A percentile compares a stretch with the other conserved stretches of the same genome.
Evolutionary conservation across 2,113 vertebrate species (phyloP).

Genomic region (Gadus chalcogrammus): DNA sequence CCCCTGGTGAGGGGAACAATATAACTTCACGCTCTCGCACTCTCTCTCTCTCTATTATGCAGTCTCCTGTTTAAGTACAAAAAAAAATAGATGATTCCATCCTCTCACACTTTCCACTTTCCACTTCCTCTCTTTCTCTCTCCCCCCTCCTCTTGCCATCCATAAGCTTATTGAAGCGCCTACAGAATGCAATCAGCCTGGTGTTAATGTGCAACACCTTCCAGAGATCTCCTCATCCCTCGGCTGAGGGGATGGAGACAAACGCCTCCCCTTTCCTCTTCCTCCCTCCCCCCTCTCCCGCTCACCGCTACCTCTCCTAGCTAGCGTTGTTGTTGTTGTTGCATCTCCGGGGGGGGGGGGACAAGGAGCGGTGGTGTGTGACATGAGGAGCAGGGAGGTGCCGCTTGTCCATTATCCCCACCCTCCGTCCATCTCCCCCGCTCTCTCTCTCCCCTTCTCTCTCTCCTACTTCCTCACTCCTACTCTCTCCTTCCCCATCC

Average conservation of each 20-base stretch:
- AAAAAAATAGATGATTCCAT: constrained; percentile 56
- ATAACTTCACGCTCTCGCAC: constrained; percentile 61
- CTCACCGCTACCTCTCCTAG: constrained; percentile 30
- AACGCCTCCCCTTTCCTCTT: constrained; percentile 53
- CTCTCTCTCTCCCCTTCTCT: constrained; percentile 37
- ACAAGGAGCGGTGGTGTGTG: constrained; percentile 46
- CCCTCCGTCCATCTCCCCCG: neutral
- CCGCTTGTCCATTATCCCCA: constrained; percentile 1
- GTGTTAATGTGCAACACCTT: constrained; percentile 68
- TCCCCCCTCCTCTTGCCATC: constrained; percentile 63
- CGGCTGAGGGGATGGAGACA: constrained; percentile 66
- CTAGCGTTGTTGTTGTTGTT: neutral
- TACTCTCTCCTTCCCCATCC: constrained; percentile 33
- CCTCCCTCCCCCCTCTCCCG: constrained; percentile 63
- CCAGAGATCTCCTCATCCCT: constrained; percentile 60
- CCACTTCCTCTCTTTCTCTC: constrained; percentile 23
- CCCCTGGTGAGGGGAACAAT: constrained; percentile 35
- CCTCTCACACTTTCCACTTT: constrained; percentile 43
- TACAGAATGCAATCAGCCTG: constrained; percentile 71
- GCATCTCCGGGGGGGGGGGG: constrained; percentile 62
- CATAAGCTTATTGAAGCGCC: constrained; percentile 69
- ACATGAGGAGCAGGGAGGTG: constrained; percentile 13
- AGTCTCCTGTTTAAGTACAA: constrained; percentile 33
- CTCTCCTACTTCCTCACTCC: constrained; percentile 17
- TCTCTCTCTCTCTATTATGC: constrained; percentile 8